Conservation (phyloP, 2,888 invertebrate species). For the Dusona sp. region DNA sequence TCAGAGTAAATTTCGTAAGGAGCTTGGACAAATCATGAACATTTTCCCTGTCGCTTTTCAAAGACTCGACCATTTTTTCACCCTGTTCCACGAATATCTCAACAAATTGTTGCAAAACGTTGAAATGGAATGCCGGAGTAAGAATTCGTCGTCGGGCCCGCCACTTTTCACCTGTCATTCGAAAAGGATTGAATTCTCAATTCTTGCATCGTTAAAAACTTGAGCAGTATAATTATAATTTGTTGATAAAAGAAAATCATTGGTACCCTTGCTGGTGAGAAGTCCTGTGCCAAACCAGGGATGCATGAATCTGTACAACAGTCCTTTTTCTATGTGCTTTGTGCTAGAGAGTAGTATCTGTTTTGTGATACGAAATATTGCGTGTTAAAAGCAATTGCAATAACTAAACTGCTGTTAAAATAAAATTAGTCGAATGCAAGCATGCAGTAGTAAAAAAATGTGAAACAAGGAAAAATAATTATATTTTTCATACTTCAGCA, state of each 20-base stretch:
- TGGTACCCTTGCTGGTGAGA: slow-evolving; percentile 78
- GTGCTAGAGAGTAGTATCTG: slow-evolving; percentile 76
- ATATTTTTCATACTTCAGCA: slow-evolving; percentile 62
- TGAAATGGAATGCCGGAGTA: slow-evolving; percentile 88
- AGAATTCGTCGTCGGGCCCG: slow-evolving; percentile 86
- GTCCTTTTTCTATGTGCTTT: slow-evolving; percentile 78
- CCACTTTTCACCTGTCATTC: slow-evolving; percentile 85
- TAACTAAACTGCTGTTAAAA: background rate
- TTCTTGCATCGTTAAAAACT: background rate
- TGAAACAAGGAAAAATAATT: background rate
- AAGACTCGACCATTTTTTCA: slow-evolving; percentile 78
- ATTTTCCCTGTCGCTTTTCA: slow-evolving; percentile 76
- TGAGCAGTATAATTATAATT: background rate
- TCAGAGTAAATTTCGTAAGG: slow-evolving; percentile 87
- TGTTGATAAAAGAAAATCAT: background rate
- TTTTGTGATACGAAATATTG: slow-evolving; percentile 6
- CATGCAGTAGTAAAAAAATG: background rate
- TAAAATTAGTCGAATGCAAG: background rate
- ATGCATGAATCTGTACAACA: slow-evolving; percentile 80
- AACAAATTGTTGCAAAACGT: slow-evolving; percentile 85
- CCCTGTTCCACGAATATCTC: slow-evolving; percentile 83
- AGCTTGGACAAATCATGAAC: slow-evolving; percentile 85
- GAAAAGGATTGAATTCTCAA: background rate
- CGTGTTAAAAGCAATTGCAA: background rate
- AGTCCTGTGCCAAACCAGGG: slow-evolving; percentile 83